Conservation (phyloP, 2,113 vertebrate genomes). For the rat (Rattus norvegicus) region GRCr8 NC_086026.1:40048501-40049000, state of each 20-base stretch:
- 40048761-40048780: not conserved
- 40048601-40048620: not conserved
- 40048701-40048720: not conserved
- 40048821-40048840: not conserved
- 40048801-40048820: not conserved
- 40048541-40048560: not conserved
- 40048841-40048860: not conserved
- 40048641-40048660: not conserved
- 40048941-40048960: not conserved
- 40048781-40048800: not conserved
- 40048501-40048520: too few species aligned
- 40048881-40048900: conserved; percentile 24
- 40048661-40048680: not conserved
- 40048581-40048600: not conserved
- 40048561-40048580: not conserved
- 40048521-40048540: too few species aligned
- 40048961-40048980: not conserved
- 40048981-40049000: not conserved
- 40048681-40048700: not conserved
- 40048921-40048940: not conserved
- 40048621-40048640: not conserved
- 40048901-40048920: not conserved
- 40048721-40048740: not conserved
- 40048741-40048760: not conserved
- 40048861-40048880: not conserved